phyloP scores from a whole-genome alignment of 2,888 invertebrate genomes.

The Tenthredo mesomela region DNA sequence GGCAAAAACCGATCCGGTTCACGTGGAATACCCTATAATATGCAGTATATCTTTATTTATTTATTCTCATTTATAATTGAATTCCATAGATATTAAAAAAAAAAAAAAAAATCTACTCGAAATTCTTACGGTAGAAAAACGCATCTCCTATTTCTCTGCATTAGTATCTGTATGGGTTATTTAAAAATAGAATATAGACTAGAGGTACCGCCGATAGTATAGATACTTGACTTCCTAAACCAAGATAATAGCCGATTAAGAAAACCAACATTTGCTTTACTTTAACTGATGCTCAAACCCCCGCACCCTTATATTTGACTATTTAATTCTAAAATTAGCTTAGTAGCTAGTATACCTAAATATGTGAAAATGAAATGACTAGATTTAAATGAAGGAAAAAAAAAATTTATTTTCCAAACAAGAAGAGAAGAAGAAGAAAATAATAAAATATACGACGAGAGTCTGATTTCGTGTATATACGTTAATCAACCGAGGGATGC shows the following conservation, averaged over 20 bases:
- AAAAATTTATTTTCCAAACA: no score
- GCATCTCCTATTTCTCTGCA: no score
- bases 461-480: neutral
- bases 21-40: no score
- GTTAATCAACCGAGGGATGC: conserved; percentile 26
- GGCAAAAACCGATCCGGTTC: no score
- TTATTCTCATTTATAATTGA: no score
- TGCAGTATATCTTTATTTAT: no score
- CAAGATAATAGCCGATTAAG: neutral
- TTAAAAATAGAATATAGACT: conserved; percentile 4
- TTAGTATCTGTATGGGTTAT: neutral
- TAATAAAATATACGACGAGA: neutral
- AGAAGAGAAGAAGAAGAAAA: neutral
- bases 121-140: no score
- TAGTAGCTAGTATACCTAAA: neutral
- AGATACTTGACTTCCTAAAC: neutral
- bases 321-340: neutral
- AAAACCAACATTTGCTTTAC: conserved; percentile 30
- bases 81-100: no score
- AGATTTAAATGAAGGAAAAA: no score
- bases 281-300: neutral
- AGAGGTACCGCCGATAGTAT: neutral
- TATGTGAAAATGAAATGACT: no score
- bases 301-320: neutral
- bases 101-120: no score